Evolutionary conservation across 2,888 invertebrate species (phyloP).

Genomic region (Chrysolina americana): DNA sequence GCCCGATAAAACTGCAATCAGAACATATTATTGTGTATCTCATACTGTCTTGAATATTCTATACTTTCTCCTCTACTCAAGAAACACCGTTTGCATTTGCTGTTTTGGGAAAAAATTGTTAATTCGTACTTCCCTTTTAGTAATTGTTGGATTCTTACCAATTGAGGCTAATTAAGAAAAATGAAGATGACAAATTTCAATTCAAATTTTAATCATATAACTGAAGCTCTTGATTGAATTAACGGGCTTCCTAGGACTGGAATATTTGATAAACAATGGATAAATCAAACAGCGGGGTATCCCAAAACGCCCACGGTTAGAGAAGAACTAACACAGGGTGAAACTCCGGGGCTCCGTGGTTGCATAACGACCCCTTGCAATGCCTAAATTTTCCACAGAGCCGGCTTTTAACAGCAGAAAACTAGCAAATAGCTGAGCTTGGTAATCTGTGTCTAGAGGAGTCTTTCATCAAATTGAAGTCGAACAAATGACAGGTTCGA

Average conservation of each 20-base stretch:
- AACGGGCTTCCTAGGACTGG: constrained; percentile 29
- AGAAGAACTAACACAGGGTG: constrained; percentile 42
- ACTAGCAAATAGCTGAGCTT: no score
- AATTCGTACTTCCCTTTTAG: no score
- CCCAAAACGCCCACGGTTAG: constrained; percentile 53
- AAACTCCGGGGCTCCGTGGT: constrained; percentile 46
- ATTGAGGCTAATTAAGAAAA: neutral
- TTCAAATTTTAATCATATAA: neutral
- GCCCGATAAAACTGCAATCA: no score
- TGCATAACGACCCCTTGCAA: constrained; percentile 53
- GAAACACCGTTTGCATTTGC: no score
- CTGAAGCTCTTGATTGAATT: constrained; percentile 31
- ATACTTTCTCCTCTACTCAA: no score
- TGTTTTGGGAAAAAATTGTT: no score
- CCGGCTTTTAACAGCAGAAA: neutral
- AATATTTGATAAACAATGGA: constrained; percentile 54
- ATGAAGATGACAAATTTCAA: neutral
- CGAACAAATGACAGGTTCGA: no score
- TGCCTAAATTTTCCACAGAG: constrained; percentile 32
- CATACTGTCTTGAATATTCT: no score
- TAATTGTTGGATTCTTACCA: no score
- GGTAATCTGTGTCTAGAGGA: no score
- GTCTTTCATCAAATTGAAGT: no score
- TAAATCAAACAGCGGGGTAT: constrained; percentile 60
- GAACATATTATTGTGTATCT: no score